Percentiles rank a stretch among this genome's conserved stretches.
Evolutionary conservation across 2,113 vertebrate species (phyloP).

Genomic region (Pelecanus crispus): DNA sequence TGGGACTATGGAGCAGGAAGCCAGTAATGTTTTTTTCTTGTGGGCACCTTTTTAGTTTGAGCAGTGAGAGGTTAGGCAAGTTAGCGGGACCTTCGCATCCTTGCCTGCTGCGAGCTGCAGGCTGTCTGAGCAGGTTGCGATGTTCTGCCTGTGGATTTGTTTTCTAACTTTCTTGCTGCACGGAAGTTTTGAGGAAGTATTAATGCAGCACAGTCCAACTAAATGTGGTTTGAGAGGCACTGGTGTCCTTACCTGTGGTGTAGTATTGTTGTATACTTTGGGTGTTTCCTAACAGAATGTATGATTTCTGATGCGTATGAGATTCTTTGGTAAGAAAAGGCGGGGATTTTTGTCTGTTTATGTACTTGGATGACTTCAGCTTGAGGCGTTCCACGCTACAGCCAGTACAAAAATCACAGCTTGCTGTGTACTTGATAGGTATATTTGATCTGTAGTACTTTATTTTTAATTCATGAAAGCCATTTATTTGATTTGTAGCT

Average conservation of each 20-base stretch:
- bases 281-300: background rate
- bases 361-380: background rate
- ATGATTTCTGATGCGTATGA: background rate
- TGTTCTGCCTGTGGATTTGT: background rate
- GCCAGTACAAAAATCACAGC: background rate
- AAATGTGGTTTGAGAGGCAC: background rate
- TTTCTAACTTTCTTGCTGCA: background rate
- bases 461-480: constrained; percentile 51
- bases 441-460: background rate
- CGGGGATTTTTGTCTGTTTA: background rate
- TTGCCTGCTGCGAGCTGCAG: background rate
- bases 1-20: background rate
- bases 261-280: background rate
- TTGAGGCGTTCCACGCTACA: background rate
- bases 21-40: background rate
- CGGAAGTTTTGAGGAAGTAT: background rate
- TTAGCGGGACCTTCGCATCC: background rate
- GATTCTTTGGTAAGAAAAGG: background rate
- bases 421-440: background rate
- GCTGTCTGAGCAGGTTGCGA: background rate
- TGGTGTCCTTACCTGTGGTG: background rate
- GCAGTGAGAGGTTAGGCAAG: background rate
- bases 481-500: constrained; percentile 24
- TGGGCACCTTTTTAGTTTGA: background rate
- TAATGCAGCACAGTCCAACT: background rate